A percentile compares a stretch with the other conserved stretches of the same genome.
These are phyloP conservation scores for Loris lydekkerianus DNA, from an alignment of 2,797 vertebrate species.

Conservation along the genomic window DNA sequence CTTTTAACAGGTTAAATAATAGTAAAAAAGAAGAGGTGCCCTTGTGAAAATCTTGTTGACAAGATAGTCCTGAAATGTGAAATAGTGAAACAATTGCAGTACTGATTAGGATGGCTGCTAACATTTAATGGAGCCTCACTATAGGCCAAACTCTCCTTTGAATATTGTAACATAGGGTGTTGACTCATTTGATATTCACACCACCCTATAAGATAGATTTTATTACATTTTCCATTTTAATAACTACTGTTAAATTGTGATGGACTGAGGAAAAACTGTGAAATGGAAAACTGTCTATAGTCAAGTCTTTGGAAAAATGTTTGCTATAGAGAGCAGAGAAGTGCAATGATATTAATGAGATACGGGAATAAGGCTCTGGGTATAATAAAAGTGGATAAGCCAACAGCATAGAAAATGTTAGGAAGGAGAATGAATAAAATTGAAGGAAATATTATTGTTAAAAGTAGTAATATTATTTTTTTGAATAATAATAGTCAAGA, in stretches of 20 bases:
- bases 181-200: not conserved
- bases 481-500: not conserved
- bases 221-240: not conserved
- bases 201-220: not conserved
- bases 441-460: not conserved
- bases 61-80: not conserved
- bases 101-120: not conserved
- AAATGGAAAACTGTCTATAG: not conserved
- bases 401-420: not conserved
- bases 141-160: not conserved
- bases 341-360: not conserved
- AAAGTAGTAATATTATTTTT: not conserved
- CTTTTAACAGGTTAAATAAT: not conserved
- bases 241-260: not conserved
- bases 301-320: not conserved
- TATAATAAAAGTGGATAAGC: not conserved
- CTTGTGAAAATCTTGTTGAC: not conserved
- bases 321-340: slow-evolving; percentile 30
- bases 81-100: not conserved
- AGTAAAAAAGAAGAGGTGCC: not conserved
- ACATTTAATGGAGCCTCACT: not conserved
- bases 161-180: not conserved
- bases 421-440: not conserved
- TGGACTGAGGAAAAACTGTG: not conserved
- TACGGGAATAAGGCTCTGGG: not conserved